Conservation (phyloP, 2,113 vertebrate genomes). For the Recurvirostra avosetta region DNA sequence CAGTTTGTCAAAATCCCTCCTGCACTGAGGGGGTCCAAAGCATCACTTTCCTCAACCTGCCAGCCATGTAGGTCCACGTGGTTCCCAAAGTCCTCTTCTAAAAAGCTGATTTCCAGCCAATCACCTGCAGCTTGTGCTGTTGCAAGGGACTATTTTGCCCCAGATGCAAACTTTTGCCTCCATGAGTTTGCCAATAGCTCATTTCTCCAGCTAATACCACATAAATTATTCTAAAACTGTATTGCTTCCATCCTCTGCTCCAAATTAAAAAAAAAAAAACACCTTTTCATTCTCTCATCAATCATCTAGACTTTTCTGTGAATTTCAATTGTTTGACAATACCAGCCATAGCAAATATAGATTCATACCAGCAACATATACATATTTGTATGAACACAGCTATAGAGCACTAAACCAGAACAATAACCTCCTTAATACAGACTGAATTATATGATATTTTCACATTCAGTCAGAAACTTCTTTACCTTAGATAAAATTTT, state of each 20-base stretch:
- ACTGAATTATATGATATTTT: not conserved
- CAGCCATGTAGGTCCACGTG: accelerated
- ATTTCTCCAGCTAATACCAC: not conserved
- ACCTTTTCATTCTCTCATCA: not conserved
- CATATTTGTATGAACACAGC: not conserved
- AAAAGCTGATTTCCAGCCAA: not conserved
- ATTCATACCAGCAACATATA: not conserved
- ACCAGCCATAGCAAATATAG: not conserved
- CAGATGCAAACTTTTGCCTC: not conserved
- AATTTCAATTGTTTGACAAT: not conserved
- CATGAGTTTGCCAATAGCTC: not conserved
- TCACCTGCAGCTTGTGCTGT: not conserved
- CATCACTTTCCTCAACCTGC: not conserved
- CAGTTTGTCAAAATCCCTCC: not conserved
- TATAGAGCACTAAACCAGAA: not conserved
- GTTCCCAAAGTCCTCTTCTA: not conserved
- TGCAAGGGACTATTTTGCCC: not conserved
- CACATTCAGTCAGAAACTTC: not conserved
- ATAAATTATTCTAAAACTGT: not conserved
- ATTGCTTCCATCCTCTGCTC: not conserved
- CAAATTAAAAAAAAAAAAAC: not conserved
- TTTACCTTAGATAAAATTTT: not conserved
- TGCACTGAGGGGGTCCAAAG: not conserved
- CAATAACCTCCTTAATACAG: not conserved
- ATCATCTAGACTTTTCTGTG: not conserved